A percentile compares a stretch with the other conserved stretches of the same genome.
phyloP scores from a whole-genome alignment of 2,888 invertebrate genomes.

The Notodonta dromedarius region DNA sequence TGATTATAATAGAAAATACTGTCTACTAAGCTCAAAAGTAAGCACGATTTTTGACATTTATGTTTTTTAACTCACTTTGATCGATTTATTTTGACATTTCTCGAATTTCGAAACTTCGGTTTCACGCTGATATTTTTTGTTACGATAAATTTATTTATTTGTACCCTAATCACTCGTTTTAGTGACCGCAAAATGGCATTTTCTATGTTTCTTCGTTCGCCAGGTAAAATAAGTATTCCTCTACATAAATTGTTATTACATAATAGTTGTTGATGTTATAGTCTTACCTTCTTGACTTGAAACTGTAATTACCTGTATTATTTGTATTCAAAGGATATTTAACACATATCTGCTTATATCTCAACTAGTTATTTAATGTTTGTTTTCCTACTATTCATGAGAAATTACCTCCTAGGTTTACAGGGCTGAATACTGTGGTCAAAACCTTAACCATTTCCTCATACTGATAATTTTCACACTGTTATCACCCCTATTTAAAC shows the following conservation, averaged over 20 bases:
- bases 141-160: constrained; percentile 8
- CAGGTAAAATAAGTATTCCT: constrained; percentile 58
- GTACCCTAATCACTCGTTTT: background rate
- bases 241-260: constrained; percentile 57
- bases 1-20: background rate
- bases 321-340: background rate
- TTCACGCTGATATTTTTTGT: constrained; percentile 6
- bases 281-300: background rate
- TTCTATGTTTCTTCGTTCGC: constrained; percentile 70
- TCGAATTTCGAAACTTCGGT: constrained; percentile 21
- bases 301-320: background rate
- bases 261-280: constrained; percentile 53
- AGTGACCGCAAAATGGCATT: constrained; percentile 60
- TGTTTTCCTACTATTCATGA: background rate
- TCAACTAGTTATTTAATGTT: background rate
- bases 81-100: constrained; percentile 3
- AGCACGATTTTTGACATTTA: constrained; percentile 17
- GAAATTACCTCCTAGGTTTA: background rate
- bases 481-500: background rate
- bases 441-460: too few species aligned
- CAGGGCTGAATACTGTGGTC: too few species aligned
- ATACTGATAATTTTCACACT: background rate
- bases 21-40: constrained; percentile 3
- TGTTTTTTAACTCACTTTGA: background rate
- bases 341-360: background rate